Evolutionary conservation across 2,113 vertebrate species (phyloP), one percentile per base, ranked within the genome.

Genomic region (Megaptera novaeangliae): DNA sequence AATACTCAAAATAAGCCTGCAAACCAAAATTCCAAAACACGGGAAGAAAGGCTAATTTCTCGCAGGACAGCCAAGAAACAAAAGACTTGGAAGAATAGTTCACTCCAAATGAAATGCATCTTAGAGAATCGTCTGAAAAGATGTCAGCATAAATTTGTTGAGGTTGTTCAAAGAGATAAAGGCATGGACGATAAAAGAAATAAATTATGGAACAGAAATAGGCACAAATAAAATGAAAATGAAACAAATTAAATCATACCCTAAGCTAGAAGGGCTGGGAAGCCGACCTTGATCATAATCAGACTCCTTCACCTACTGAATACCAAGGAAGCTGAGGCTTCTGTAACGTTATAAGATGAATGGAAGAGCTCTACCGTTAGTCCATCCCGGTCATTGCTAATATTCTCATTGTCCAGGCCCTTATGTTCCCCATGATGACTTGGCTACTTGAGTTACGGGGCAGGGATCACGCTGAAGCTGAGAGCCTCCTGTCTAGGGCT

Each of bases 151-250:
- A 87, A 86, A 98, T 97, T 68, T 94, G 57, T 82, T 89, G 44
- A 44, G 1, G 21, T 89, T 55, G 4, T 90, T 95, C 84, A 83
- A 86, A 96, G 44, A 89, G 23, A 91, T 44, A 93, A 96, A 95
- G 46, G 46, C 8, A 49, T 74, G 78, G 91, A 89, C 87, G 44
- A 94, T 69, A 88, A 80, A 86, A 94, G 59, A 89, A 96, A 91
- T 93, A 96, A 96, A 83, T 95, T 80, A 91, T 39, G 11, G 55
- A n/a, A 78, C 36, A 96, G 46, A 96, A 93, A 49, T 39, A 92
- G 68, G 39, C 55, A 96, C n/a, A 88, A 87, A 89, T 86, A 59
- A 97, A 94, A 97, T 69, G 46, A 57, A 96, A 90, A 93, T 74
- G 57, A 85, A 89, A 75, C 78, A 84, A 94, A 63, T 95, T 41